These are phyloP conservation scores for Drosophila fungiperda DNA, from an alignment of 2,888 invertebrate genomes.

Conservation along the genomic window DNA sequence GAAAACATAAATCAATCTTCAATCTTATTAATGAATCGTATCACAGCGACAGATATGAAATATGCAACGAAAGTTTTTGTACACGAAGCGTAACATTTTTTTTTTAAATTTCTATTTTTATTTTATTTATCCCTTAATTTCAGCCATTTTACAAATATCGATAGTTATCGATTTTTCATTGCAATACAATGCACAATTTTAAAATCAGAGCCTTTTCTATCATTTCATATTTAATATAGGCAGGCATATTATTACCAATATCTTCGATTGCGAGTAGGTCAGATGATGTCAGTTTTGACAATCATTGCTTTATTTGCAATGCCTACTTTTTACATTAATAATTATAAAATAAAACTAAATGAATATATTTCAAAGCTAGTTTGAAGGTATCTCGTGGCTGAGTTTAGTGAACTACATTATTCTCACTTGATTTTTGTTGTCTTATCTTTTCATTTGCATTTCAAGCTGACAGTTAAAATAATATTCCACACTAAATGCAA, in stretches of 20 bases:
- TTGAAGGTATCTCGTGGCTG: background rate
- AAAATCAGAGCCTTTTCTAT: too few species aligned
- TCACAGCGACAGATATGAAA: background rate
- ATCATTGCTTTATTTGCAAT: background rate
- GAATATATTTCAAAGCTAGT: background rate
- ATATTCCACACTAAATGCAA: conserved; percentile 37
- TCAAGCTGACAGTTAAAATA: conserved; percentile 19
- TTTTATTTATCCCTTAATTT: too few species aligned
- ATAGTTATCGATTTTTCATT: too few species aligned
- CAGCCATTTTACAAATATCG: too few species aligned
- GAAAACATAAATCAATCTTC: background rate
- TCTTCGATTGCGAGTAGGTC: too few species aligned
- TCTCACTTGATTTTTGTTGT: background rate
- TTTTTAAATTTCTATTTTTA: too few species aligned
- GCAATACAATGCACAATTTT: too few species aligned
- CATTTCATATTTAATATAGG: too few species aligned
- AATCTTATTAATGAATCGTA: too few species aligned
- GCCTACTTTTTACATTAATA: background rate
- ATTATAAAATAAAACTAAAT: background rate
- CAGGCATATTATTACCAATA: too few species aligned
- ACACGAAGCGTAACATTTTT: background rate
- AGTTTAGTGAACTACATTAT: background rate
- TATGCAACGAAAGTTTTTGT: background rate
- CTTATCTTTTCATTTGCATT: conserved; percentile 35
- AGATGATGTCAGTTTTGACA: background rate